phyloP scores from a whole-genome alignment of 2,113 vertebrate genomes.

The Capra hircus region DNA sequence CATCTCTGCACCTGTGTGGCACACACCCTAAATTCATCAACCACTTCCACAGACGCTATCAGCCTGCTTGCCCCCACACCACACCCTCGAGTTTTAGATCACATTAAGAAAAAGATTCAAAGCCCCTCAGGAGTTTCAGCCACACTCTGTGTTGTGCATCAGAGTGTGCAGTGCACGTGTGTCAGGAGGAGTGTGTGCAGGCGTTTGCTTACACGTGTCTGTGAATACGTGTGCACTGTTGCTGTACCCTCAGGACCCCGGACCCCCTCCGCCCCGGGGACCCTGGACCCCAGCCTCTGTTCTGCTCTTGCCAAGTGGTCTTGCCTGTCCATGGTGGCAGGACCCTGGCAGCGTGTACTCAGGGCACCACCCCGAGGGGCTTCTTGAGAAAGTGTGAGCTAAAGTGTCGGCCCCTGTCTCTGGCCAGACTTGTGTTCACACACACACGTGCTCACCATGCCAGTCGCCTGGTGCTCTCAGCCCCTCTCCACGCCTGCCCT shows the following conservation, averaged over 20 bases:
- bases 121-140: background rate
- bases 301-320: background rate
- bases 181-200: background rate
- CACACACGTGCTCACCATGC: rapidly evolving
- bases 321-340: rapidly evolving
- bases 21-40: background rate
- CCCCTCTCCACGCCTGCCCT: rapidly evolving
- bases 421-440: background rate
- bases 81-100: background rate
- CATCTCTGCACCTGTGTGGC: background rate
- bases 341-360: background rate
- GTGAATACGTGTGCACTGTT: background rate
- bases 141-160: background rate
- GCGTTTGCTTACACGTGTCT: rapidly evolving
- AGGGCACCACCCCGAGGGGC: background rate
- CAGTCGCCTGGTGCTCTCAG: background rate
- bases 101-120: background rate
- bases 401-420: background rate
- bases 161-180: rapidly evolving
- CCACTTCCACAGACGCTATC: background rate
- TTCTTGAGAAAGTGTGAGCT: background rate
- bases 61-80: background rate
- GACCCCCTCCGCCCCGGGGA: background rate
- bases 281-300: background rate
- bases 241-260: rapidly evolving